Base-by-base conservation (phyloP, 2,113 vertebrate species). In the Lophotis ruficrista region DNA sequence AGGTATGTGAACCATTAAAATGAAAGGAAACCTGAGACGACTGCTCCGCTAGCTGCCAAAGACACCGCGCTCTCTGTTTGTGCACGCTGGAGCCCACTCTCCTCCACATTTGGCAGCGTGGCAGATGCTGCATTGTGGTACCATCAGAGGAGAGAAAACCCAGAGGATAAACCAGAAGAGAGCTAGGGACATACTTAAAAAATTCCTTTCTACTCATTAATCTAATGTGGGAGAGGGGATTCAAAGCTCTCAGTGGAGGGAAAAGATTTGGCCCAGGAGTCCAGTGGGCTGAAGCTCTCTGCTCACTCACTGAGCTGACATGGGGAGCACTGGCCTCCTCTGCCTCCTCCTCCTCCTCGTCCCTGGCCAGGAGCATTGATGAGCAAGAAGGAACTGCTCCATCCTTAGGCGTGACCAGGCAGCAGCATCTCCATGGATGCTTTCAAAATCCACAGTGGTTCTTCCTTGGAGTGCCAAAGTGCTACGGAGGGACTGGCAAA, bases 1-100 rank as follows among this genome's bases (percentile, higher is more conserved):
- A 96, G 84, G 94, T 91, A 93, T 97, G 95, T 83, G 94, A 97
- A 60, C 90, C 95, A 96, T 97, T 96, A 96, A 94, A 96, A 83
- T 68, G 93, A 95, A 97, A 95, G 69, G 96, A 94, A 96, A 97
- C 89, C 83, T n/a, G 94, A 96, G 95, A 94, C 17, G 15, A 77
- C 58, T 90, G 68, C 62, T 94, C 68, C 17, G 4, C 61, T 85
- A 64, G 88, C 81, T 93, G 86, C 90, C 96, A 90, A 64, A 90
- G 87, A 87, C 78, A 80, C 94, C 62, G 5, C 3, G 0, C 75
- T 83, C 57, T 91, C 75, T 91, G 76, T 94, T 86, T 91, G 89
- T 87, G 86, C 90, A 96, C 0, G 45, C 91, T 88, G 73, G 47
- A 96, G 69, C 47, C 83, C 81, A 73, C 88, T 97, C 89, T 62